Conservation (phyloP, 2,888 invertebrate genomes). For the Netelia fuscicornis region DNA sequence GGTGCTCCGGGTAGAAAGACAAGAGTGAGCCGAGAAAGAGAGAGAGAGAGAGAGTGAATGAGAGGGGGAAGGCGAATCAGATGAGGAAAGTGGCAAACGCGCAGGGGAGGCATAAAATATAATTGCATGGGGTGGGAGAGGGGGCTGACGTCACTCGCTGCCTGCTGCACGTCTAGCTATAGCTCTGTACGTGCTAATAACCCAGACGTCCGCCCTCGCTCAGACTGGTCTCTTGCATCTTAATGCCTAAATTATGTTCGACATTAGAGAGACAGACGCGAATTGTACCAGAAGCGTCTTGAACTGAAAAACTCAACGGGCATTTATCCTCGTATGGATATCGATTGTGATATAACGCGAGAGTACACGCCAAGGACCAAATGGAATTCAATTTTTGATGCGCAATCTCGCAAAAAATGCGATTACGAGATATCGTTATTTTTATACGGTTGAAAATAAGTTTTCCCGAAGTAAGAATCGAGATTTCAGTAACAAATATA, state of each 20-base stretch:
- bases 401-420: neutral
- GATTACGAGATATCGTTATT: neutral
- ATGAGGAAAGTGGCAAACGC: constrained; percentile 68
- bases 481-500: neutral
- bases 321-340: constrained; percentile 11
- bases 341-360: constrained; percentile 30
- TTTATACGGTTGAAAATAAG: neutral
- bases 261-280: constrained; percentile 81
- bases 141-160: constrained; percentile 80
- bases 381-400: constrained; percentile 2
- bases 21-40: constrained; percentile 61
- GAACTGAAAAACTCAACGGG: constrained; percentile 39
- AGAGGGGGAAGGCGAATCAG: constrained; percentile 54
- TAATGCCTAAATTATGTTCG: constrained; percentile 84
- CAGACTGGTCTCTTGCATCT: constrained; percentile 79
- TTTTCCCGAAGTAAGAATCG: neutral
- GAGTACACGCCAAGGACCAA: neutral
- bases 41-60: constrained; percentile 46
- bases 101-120: constrained; percentile 83
- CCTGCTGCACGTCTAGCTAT: constrained; percentile 73
- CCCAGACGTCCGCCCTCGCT: constrained; percentile 74
- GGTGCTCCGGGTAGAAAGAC: constrained; percentile 67
- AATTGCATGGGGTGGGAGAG: constrained; percentile 84
- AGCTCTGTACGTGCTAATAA: constrained; percentile 79
- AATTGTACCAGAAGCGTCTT: constrained; percentile 59